A percentile compares a stretch with the other conserved stretches of the same genome.
These are phyloP conservation scores for Bucco capensis DNA, from an alignment of 2,113 vertebrate species.

Conservation along the genomic window DNA sequence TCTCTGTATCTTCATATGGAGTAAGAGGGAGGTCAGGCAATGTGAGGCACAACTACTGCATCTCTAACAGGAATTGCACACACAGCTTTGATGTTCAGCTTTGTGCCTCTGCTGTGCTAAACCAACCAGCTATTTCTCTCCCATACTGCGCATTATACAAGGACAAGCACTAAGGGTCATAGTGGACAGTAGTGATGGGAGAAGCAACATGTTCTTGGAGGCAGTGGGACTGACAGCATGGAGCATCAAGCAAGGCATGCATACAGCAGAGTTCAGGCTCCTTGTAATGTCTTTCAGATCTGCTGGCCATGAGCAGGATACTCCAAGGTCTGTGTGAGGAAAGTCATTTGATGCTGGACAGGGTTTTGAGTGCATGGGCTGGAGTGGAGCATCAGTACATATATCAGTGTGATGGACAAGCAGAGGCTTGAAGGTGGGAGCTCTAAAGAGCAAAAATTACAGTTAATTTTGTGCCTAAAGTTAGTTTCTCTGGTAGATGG, in stretches of 20 bases:
- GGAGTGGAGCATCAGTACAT: background rate
- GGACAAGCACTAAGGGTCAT: background rate
- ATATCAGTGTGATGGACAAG: background rate
- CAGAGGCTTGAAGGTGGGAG: background rate
- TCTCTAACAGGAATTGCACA: background rate
- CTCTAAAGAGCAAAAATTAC: background rate
- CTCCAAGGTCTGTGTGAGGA: background rate
- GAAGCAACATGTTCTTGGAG: background rate
- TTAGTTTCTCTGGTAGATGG: background rate
- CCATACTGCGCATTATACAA: rapidly evolving
- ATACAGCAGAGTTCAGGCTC: background rate
- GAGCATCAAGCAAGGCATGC: too few species aligned
- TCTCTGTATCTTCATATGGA: background rate
- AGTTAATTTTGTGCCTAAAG: background rate
- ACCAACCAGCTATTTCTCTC: background rate
- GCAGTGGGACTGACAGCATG: background rate
- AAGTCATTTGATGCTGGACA: background rate
- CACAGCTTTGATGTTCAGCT: rapidly evolving
- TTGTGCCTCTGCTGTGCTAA: background rate
- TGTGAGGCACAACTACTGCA: background rate
- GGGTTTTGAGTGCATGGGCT: background rate
- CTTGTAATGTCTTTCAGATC: background rate
- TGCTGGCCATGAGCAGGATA: background rate
- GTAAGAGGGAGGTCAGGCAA: rapidly evolving
- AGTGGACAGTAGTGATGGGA: background rate